Percentiles rank a stretch among this genome's conserved stretches.
Conservation (phyloP, 2,113 vertebrate species). For the Syngnathus typhle region DNA sequence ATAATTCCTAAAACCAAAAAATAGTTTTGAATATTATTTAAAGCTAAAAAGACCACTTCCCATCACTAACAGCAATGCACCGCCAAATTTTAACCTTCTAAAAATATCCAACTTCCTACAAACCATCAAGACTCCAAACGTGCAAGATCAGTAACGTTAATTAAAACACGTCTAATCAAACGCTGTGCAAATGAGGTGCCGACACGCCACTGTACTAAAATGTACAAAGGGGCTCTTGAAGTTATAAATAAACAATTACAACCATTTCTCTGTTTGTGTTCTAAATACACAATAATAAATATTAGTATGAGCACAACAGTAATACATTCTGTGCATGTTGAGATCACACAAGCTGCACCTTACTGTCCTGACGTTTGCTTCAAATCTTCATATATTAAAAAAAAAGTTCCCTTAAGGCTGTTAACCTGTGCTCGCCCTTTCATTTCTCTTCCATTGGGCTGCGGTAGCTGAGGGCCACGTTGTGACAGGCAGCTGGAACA, state of each 20-base stretch:
- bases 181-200: constrained; percentile 29
- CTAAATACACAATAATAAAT: constrained; percentile 39
- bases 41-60: not conserved
- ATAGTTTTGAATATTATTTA: not conserved
- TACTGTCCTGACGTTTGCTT: constrained; percentile 25
- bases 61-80: not conserved
- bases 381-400: constrained; percentile 16
- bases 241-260: constrained; percentile 58
- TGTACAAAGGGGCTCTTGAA: constrained; percentile 44
- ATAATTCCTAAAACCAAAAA: not conserved
- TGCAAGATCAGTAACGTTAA: constrained; percentile 21
- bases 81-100: constrained; percentile 42
- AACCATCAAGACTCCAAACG: constrained; percentile 39
- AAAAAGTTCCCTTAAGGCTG: constrained; percentile 43
- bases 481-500: constrained; percentile 69
- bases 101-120: constrained; percentile 24
- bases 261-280: constrained; percentile 26
- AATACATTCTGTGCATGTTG: constrained; percentile 19
- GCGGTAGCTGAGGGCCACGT: constrained; percentile 56
- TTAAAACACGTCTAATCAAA: constrained; percentile 25
- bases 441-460: constrained; percentile 49
- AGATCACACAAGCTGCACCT: constrained; percentile 12
- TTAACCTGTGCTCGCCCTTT: constrained; percentile 60
- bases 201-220: constrained; percentile 39
- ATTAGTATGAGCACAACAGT: not conserved